Evolutionary conservation across 2,113 vertebrate species (phyloP).

Genomic region (Nycticryphes semicollaris): DNA sequence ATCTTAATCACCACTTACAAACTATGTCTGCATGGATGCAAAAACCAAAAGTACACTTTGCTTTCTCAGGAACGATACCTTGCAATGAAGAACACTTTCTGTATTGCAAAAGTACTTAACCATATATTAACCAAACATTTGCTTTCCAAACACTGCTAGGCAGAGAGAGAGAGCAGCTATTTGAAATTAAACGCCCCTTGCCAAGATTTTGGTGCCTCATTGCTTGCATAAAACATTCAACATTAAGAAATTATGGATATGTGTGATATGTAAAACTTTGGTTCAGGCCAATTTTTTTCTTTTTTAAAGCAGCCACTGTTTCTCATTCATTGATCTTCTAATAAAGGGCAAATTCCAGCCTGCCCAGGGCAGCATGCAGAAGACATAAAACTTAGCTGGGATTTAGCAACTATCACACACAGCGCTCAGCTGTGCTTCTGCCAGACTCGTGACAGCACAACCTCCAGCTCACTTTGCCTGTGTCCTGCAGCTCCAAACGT

Average conservation of each 20-base stretch:
- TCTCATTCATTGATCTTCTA: background rate
- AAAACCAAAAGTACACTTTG: conserved; percentile 17
- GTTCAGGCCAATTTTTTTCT: background rate
- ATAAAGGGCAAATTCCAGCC: conserved; percentile 7
- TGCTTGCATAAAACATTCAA: conserved; percentile 25
- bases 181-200: background rate
- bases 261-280: background rate
- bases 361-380: background rate
- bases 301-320: background rate
- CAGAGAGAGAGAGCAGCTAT: background rate
- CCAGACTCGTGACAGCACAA: background rate
- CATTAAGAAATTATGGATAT: background rate
- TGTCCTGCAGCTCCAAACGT: background rate
- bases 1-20: conserved; percentile 38
- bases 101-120: conserved; percentile 51
- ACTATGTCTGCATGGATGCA: background rate
- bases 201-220: conserved; percentile 20
- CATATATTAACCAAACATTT: conserved; percentile 60
- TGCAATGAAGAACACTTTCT: conserved; percentile 6
- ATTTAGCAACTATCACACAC: background rate
- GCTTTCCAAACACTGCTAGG: conserved; percentile 44
- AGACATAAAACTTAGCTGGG: background rate
- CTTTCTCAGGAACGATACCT: conserved; percentile 23
- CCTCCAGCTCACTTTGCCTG: background rate
- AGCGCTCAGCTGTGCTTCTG: background rate